Conservation (phyloP, 2,888 invertebrate genomes). For the Epsilonema sp. region DNA sequence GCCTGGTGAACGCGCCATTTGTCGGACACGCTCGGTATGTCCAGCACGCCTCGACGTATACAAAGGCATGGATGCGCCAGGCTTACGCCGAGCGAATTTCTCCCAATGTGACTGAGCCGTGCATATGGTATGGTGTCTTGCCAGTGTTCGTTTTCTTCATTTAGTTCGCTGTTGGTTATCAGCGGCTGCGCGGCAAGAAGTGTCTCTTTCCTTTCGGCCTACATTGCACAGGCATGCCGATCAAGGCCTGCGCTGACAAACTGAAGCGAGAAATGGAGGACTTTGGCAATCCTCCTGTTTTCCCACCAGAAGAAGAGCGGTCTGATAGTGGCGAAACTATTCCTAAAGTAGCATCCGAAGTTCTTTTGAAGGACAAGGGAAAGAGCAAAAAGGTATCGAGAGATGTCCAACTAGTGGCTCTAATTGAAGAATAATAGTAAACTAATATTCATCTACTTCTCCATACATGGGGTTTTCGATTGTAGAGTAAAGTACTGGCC, state of each 20-base stretch:
- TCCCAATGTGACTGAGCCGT: not conserved
- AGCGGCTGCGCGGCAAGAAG: conserved; percentile 70
- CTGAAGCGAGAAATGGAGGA: conserved; percentile 71
- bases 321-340: not conserved
- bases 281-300: conserved; percentile 75
- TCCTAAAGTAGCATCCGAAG: conserved; percentile 20
- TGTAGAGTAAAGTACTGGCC: conserved; percentile 72
- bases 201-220: conserved; percentile 92
- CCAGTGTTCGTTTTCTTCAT: no score
- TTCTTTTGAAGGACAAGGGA: conserved; percentile 54
- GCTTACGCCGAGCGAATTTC: no score
- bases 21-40: no score
- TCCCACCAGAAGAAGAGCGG: conserved; percentile 46
- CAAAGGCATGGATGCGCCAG: no score
- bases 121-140: not conserved
- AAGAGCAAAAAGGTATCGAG: conserved; percentile 69
- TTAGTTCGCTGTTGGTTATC: conserved; percentile 71
- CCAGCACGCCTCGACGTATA: no score
- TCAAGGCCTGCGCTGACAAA: conserved; percentile 96
- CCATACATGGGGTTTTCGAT: no score
- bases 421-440: not conserved
- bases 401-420: no score
- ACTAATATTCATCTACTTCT: not conserved
- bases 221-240: conserved; percentile 99
- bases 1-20: no score